Conservation (phyloP, 2,888 invertebrate genomes). For the Drosophila mercatorum region DNA sequence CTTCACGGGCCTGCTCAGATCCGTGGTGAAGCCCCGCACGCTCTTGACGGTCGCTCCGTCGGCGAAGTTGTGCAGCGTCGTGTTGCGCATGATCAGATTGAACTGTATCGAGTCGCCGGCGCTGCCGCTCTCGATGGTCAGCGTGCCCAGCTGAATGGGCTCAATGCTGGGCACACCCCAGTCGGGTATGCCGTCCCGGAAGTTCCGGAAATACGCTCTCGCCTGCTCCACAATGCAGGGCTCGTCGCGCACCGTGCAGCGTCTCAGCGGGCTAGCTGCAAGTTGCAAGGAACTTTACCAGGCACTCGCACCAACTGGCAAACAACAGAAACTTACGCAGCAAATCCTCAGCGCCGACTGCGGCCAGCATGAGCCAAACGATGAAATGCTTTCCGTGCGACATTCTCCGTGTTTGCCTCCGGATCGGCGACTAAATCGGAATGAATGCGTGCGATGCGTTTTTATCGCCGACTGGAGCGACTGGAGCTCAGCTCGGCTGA, state of each 20-base stretch:
- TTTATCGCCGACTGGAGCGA: conserved; percentile 29
- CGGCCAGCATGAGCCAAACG: background rate
- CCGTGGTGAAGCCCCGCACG: conserved; percentile 64
- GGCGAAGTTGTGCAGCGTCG: conserved; percentile 53
- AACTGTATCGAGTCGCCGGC: conserved; percentile 55
- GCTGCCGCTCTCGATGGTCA: conserved; percentile 54
- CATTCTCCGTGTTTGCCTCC: background rate
- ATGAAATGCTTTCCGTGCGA: conserved; percentile 16
- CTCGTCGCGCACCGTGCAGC: conserved; percentile 63
- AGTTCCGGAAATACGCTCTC: conserved; percentile 33
- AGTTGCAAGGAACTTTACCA: conserved; percentile 1
- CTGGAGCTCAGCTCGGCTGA: background rate
- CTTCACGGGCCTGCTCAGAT: conserved; percentile 60
- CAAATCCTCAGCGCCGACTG: background rate
- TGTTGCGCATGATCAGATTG: conserved; percentile 57
- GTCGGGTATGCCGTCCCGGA: conserved; percentile 55
- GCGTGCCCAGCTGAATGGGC: conserved; percentile 48
- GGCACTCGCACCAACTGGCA: background rate
- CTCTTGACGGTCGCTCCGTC: conserved; percentile 32
- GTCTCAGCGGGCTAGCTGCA: conserved; percentile 57
- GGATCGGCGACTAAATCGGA: conserved; percentile 25
- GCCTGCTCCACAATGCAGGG: conserved; percentile 55
- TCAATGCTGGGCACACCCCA: conserved; percentile 48
- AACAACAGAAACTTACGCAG: conserved; percentile 19
- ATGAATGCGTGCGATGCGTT: conserved; percentile 22